phyloP scores from a whole-genome alignment of 1,140 invertebrate genomes.

The Sycophila sp. region DNA sequence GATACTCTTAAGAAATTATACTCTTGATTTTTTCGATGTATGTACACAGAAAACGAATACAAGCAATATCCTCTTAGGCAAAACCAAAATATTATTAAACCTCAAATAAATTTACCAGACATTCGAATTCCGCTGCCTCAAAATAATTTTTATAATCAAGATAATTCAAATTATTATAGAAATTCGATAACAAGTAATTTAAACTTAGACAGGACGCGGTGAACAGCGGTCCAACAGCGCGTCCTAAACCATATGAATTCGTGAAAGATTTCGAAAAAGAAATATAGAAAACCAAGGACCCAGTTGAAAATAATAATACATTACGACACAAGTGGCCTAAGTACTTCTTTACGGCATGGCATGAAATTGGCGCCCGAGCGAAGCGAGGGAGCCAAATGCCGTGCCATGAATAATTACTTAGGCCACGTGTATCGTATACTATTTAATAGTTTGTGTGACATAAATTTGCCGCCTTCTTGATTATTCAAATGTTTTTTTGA shows the following conservation, averaged over 20 bases:
- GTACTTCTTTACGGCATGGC: no score
- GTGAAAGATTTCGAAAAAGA: constrained; percentile 14
- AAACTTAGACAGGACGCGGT: constrained; percentile 33
- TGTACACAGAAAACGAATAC: background rate
- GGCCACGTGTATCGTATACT: no score
- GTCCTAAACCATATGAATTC: constrained; percentile 22
- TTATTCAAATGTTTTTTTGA: no score
- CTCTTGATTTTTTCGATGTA: no score
- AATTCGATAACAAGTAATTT: constrained; percentile 13
- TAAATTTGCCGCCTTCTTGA: no score
- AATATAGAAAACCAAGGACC: background rate
- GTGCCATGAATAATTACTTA: no score
- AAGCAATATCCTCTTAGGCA: background rate
- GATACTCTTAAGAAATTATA: no score
- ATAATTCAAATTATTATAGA: background rate
- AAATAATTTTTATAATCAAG: background rate
- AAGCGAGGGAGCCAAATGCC: no score
- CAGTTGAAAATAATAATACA: no score
- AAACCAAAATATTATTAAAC: constrained; percentile 12
- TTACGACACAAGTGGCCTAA: no score
- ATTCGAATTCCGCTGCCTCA: constrained; percentile 6
- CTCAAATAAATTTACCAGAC: background rate
- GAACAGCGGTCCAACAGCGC: constrained; percentile 11
- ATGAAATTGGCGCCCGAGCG: no score
- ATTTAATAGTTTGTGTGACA: no score